These are phyloP conservation scores for Mesoligia furuncula DNA, from an alignment of 2,888 invertebrate species.

Conservation along the genomic window DNA sequence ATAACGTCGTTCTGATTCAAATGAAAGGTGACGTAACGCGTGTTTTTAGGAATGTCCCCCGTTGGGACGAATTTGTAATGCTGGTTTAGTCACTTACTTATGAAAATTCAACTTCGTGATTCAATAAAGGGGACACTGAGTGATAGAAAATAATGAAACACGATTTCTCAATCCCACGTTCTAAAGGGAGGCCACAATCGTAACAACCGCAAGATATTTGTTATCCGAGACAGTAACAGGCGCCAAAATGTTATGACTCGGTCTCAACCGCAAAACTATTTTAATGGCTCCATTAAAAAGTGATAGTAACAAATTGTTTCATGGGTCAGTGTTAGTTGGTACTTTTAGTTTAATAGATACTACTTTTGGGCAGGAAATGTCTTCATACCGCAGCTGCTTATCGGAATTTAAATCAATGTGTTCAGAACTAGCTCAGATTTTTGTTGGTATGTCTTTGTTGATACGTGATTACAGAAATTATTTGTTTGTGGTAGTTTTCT, in stretches of 20 bases:
- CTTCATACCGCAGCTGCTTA: constrained; percentile 73
- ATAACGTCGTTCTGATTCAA: constrained; percentile 65
- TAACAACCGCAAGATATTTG: constrained; percentile 84
- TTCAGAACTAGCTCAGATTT: constrained; percentile 57
- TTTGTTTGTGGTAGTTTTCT: constrained; percentile 50
- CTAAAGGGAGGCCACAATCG: constrained; percentile 72
- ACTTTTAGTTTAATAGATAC: constrained; percentile 68
- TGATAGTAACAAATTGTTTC: constrained; percentile 87
- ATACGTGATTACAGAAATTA: constrained; percentile 40
- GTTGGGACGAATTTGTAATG: constrained; percentile 64
- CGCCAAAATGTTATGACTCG: constrained; percentile 83
- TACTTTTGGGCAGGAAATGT: constrained; percentile 76
- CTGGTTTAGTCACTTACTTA: constrained; percentile 72
- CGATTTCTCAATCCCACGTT: constrained; percentile 79
- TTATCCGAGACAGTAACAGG: constrained; percentile 78
- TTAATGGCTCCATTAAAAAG: constrained; percentile 88
- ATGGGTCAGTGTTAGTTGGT: constrained; percentile 72
- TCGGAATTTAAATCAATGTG: constrained; percentile 69
- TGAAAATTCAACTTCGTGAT: constrained; percentile 68
- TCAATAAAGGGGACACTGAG: constrained; percentile 70
- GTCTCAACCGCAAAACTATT: constrained; percentile 85
- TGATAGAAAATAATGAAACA: constrained; percentile 76
- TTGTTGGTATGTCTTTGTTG: constrained; percentile 44
- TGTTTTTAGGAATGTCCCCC: constrained; percentile 44
- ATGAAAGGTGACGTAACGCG: constrained; percentile 64